Percentiles rank a stretch among this genome's conserved stretches.
phyloP scores from a whole-genome alignment of 2,113 vertebrate genomes.

The Barnardius zonarius region DNA sequence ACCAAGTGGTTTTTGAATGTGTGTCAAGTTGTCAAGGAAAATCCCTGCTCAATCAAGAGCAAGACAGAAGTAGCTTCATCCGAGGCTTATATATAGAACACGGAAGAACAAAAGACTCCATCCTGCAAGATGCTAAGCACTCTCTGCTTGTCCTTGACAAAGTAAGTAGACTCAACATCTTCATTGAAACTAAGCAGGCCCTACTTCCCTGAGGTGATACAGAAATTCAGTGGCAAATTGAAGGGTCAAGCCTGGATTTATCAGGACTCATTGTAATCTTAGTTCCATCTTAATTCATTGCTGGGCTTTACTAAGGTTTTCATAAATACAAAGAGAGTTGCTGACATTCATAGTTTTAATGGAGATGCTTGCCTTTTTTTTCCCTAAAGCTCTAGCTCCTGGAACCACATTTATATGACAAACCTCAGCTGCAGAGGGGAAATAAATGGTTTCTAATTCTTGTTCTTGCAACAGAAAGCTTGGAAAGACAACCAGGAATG shows the following conservation, averaged over 20 bases:
- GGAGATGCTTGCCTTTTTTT: background rate
- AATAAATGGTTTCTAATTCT: slow-evolving; percentile 3
- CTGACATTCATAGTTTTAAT: background rate
- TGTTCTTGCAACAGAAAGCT: background rate
- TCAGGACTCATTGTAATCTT: background rate
- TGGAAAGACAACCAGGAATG: background rate
- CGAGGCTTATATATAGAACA: background rate
- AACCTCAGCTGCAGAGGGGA: background rate
- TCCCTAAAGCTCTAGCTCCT: background rate
- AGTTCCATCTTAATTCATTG: background rate
- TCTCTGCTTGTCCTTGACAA: background rate
- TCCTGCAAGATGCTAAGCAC: background rate
- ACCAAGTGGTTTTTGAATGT: background rate
- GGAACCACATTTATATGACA: background rate
- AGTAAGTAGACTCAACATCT: background rate
- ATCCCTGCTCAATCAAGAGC: background rate
- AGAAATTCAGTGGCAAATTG: background rate
- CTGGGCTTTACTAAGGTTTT: background rate
- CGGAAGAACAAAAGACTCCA: background rate
- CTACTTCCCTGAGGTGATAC: background rate
- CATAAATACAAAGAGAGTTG: background rate
- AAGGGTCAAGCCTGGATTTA: background rate
- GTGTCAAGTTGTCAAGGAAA: background rate
- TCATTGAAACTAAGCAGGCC: background rate
- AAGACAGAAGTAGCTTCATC: background rate